Base-by-base conservation (phyloP, 1,140 invertebrate genomes). In the Euschistus heros region DNA sequence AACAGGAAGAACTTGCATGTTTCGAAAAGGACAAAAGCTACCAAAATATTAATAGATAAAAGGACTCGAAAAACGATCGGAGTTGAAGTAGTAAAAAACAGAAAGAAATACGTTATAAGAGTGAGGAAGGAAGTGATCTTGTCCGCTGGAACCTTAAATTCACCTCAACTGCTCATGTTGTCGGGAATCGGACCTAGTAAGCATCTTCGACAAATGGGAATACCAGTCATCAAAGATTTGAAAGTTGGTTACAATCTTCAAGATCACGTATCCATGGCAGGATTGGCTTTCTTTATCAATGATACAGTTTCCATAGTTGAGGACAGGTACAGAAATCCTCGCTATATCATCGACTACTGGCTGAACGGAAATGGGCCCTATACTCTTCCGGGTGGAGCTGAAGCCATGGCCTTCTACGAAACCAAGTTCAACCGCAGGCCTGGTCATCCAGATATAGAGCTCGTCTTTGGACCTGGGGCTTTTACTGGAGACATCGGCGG, bases 381-480 rank as follows among this genome's bases (percentile, higher is more conserved):
- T 47, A 74, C 76, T 0, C 67, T 74, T 18, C 71, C 77, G 17
- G 73, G 80, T 64, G 73, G 75, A 66, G 75, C 77, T 64, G 77
- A 79, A 69, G 76, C 76, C 2, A 74, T 33, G 61, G 75, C 71
- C 7, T 76, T 74, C 63, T 67, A 77, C 0, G 72, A 71, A 13
- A 80, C 81, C 0, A 79, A 80, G 52, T 80, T 78, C 69, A 79
- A 81, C 69, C 54, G 65, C n/a, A 54, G 64, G 7, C 6, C 27
- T 27, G 27, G 62, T 8, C 64, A 64, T 20, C 87, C 89, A 0
- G 88, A 94, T 70, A 85, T 92, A 67, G 88, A 92, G 72, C 74
- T 92, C 0, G 86, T 91, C 7, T 78, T 91, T 71, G 85, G 88
- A 0, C 81, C 84, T 2, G 88, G 87, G 0, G 84, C 84, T 0